Evolutionary conservation across 1,140 invertebrate genomes (phyloP), one percentile per base, ranked within the genome.

Genomic region (Notospermus geniculatus): DNA sequence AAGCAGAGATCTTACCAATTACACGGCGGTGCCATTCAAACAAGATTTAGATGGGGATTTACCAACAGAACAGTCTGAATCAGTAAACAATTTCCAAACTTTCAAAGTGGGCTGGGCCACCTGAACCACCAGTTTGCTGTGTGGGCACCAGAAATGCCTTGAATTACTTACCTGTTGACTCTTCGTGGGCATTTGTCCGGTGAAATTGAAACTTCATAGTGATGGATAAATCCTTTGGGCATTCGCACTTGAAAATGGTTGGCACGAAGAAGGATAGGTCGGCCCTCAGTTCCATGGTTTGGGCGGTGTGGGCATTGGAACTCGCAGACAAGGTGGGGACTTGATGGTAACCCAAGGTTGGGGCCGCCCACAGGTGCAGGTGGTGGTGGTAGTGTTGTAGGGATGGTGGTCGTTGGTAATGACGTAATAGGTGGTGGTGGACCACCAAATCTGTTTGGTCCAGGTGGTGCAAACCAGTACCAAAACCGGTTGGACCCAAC

Each of bases 181-280:
- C 98, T 96, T 64, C 97, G 85, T 53, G 97, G 97, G 84, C 97
- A 99, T 84, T 99, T 99, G 81, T 99, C 97, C 27, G 97, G 97
- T 74, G 95, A 93, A 74, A 99, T 99, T 77, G 92, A 95, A 54
- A 99, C 93, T 81, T 98, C 94, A 82, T 99, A 99, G 80, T 99
- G 97, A 83, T 82, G 78, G 23, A 99, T 94, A 84, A 89, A 97
- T 36, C 95, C 95, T 73, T 95, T 87, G n/a, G 97, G 97, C 91
- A 99, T 98, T 41, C 92, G 89, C 74, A 99, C 97, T 88, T 98
- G 94, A 82, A 99, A 99, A 84, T 99, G 97, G 84, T 99, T 99
- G 53, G 97, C 97, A 69, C 95, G 87, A 36, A 99, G 86, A 60
- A 91, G 88, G 71, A 99, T 99, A 41, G 91, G 89, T 57, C 95